phyloP scores from a whole-genome alignment of 2,797 vertebrate genomes.

The Mus caroli region DNA sequence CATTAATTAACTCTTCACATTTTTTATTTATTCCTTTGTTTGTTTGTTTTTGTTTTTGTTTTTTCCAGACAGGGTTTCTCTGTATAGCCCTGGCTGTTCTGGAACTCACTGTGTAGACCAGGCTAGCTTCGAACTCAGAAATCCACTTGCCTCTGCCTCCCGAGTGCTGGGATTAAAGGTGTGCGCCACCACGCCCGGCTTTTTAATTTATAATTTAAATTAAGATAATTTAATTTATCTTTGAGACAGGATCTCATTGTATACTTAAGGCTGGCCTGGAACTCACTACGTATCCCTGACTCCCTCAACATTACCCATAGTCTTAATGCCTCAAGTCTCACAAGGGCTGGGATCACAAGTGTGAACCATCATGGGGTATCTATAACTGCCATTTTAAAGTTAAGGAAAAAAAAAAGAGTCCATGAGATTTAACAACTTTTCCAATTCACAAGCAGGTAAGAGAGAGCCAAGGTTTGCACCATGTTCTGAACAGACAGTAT shows the following conservation, averaged over 20 bases:
- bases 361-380: background rate
- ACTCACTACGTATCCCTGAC: background rate
- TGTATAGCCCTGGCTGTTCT: too few relatives aligned
- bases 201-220: too few relatives aligned
- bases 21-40: too few relatives aligned
- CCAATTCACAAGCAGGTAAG: background rate
- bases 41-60: too few relatives aligned
- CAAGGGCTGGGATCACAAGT: background rate
- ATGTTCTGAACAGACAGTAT: background rate
- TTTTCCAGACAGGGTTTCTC: too few relatives aligned
- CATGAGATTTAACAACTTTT: background rate
- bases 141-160: too few relatives aligned
- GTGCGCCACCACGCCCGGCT: too few relatives aligned
- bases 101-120: too few relatives aligned
- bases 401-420: slow-evolving; percentile 30
- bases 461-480: background rate
- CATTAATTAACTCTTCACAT: background rate
- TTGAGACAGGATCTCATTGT: background rate
- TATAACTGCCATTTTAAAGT: background rate
- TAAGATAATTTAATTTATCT: too few relatives aligned
- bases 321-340: background rate
- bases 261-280: background rate
- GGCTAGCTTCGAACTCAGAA: too few relatives aligned
- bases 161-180: too few relatives aligned
- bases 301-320: background rate